Base-by-base conservation (phyloP, 2,888 invertebrate genomes). In the Tethea ocularis region DNA sequence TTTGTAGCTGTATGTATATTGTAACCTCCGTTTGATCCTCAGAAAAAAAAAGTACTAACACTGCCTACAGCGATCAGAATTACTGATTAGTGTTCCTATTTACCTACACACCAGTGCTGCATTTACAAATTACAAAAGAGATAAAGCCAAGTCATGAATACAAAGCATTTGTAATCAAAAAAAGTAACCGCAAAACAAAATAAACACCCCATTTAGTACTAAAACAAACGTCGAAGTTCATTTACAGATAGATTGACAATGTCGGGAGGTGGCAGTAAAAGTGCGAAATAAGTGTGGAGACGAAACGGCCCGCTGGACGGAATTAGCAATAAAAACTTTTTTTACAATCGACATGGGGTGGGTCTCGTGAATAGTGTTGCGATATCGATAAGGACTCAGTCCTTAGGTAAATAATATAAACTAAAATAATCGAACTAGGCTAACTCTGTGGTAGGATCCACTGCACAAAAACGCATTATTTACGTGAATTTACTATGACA, bases 321-420 rank as follows among this genome's bases (percentile, higher is more conserved):
- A 87, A 91, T 91, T 89, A 89, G 88, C 87, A 81, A 87, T 92
- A 91, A 91, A 91, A 92, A 91, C 89, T 91, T 91, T 89, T n/a
- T 90, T 89, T 89, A 89, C 88, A 86, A 82, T 88, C 85, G 78
- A 78, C 83, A 62, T 72, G 63, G 64, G 66, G 68, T 66, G 76
- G 76, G 76, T 71, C 61, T 54, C 64, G 24, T 24, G 29, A 8
- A 7, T 69, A 73, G 77, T 57, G 75, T 59, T 71, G 74, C 54
- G 59, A 58, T 59, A 56, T 63, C 54, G 56, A 59, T 56, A 11
- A n/a, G 22, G 26, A 20, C 1, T n/a, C n/a, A n/a, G 13, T 1
- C 13, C 33, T 3, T 33, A 13, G 13, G 13, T 29, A n/a, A n/a
- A n/a, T n/a, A n/a, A n/a, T n/a, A n/a, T n/a, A n/a, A n/a, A n/a